Evolutionary conservation across 2,797 vertebrate species (phyloP).

Genomic region (Siniperca scherzeri): DNA sequence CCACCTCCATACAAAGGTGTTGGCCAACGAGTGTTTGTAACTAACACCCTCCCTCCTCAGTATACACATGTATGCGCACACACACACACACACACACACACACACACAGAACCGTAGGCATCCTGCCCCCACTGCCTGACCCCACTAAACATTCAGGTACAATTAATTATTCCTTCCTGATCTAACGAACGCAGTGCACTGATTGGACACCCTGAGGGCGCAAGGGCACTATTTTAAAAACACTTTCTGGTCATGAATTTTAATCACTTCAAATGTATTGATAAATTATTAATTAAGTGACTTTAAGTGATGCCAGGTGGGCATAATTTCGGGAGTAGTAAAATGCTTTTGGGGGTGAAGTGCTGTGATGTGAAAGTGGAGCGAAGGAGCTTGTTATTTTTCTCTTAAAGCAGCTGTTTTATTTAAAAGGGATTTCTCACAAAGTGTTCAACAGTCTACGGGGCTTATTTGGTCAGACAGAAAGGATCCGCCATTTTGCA

Average conservation of each 20-base stretch:
- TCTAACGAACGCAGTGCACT: conserved; percentile 83
- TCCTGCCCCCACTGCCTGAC: conserved; percentile 81
- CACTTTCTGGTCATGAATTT: conserved; percentile 90
- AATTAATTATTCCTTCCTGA: conserved; percentile 89
- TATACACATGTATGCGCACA: conserved; percentile 42
- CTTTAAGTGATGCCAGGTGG: conserved; percentile 89
- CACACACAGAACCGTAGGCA: conserved; percentile 64
- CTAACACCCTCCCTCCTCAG: conserved; percentile 10
- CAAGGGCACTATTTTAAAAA: conserved; percentile 87
- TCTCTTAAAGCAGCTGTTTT: conserved; percentile 79
- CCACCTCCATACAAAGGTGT: conserved; percentile 65
- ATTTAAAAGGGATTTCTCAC: conserved; percentile 69
- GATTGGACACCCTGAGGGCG: conserved; percentile 84
- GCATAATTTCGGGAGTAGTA: conserved; percentile 86
- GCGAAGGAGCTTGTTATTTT: conserved; percentile 79
- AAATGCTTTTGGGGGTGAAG: conserved; percentile 82
- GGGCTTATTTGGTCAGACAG: conserved; percentile 79
- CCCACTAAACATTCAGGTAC: conserved; percentile 88
- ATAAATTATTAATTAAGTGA: conserved; percentile 91
- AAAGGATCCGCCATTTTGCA: conserved; percentile 69
- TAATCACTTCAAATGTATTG: conserved; percentile 89
- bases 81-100: conserved; percentile 49
- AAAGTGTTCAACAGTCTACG: conserved; percentile 70
- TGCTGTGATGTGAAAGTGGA: conserved; percentile 80
- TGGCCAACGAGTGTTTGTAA: conserved; percentile 35